Conservation (phyloP, 2,888 invertebrate species). For the Dicycla oo region DNA sequence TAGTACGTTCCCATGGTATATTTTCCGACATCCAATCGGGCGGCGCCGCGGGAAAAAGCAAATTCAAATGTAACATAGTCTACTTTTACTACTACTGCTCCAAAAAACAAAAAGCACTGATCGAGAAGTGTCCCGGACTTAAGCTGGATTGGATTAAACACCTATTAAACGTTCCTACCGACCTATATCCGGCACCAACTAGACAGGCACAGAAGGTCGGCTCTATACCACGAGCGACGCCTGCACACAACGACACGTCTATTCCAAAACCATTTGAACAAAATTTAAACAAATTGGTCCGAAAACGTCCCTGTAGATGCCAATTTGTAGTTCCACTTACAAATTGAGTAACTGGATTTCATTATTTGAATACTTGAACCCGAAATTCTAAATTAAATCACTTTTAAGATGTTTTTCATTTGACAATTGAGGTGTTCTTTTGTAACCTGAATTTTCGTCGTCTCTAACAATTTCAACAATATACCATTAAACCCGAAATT, state of each 20-base stretch:
- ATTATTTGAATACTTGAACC: not conserved
- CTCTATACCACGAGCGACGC: not conserved
- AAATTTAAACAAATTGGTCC: not conserved
- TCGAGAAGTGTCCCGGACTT: conserved; percentile 32
- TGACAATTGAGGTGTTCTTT: not conserved
- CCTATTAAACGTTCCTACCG: conserved; percentile 37
- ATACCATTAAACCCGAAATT: not conserved
- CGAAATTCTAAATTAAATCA: not conserved
- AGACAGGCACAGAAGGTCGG: not conserved
- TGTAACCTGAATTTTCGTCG: not conserved
- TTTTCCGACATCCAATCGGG: too few species aligned
- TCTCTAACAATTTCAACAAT: not conserved
- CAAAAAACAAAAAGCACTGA: conserved; percentile 34
- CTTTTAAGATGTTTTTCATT: not conserved
- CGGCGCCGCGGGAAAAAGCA: too few species aligned
- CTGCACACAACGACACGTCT: not conserved
- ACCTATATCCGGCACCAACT: not conserved
- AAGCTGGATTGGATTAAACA: conserved; percentile 24
- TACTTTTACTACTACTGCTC: too few species aligned
- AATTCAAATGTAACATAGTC: too few species aligned
- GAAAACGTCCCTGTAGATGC: not conserved
- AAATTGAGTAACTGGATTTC: too few species aligned
- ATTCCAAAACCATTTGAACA: not conserved
- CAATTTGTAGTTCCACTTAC: not conserved
- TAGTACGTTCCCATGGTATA: too few species aligned